Conservation (phyloP, 1,140 invertebrate species). For the Chelonus insularis region DNA sequence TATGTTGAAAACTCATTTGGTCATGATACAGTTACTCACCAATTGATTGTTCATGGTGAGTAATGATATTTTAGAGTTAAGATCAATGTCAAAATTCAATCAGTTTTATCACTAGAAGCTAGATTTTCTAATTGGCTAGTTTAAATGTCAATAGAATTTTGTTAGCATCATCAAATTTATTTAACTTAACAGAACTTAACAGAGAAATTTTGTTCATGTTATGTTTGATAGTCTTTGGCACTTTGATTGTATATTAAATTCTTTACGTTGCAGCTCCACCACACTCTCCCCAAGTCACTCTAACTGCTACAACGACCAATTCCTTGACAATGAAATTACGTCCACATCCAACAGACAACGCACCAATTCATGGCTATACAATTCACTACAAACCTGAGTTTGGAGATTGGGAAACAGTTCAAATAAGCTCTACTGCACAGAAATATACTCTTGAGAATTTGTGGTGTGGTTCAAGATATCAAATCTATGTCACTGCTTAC, state of each 20-base stretch:
- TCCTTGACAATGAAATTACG: constrained; percentile 79
- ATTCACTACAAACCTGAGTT: constrained; percentile 91
- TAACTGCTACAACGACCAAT: constrained; percentile 82
- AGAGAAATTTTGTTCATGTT: no score
- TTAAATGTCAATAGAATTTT: no score
- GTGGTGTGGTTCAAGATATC: constrained; percentile 88
- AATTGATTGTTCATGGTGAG: constrained; percentile 85
- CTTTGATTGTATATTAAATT: no score
- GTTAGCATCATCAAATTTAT: no score
- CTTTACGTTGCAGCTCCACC: constrained; percentile 85
- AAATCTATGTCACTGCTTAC: constrained; percentile 88
- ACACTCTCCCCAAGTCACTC: constrained; percentile 77
- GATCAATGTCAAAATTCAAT: no score
- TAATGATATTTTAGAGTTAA: no score
- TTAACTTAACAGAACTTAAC: no score
- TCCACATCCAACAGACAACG: constrained; percentile 73
- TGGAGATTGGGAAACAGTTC: constrained; percentile 87
- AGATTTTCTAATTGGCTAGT: no score
- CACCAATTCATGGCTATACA: constrained; percentile 84
- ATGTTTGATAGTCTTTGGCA: no score
- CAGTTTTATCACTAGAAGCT: no score
- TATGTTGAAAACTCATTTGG: constrained; percentile 92
- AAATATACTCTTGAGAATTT: constrained; percentile 86
- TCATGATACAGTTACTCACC: constrained; percentile 88
- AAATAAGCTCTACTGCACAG: constrained; percentile 73